These are phyloP conservation scores for Sialis lutaria DNA, from an alignment of 2,888 invertebrate genomes.

Conservation along the genomic window DNA sequence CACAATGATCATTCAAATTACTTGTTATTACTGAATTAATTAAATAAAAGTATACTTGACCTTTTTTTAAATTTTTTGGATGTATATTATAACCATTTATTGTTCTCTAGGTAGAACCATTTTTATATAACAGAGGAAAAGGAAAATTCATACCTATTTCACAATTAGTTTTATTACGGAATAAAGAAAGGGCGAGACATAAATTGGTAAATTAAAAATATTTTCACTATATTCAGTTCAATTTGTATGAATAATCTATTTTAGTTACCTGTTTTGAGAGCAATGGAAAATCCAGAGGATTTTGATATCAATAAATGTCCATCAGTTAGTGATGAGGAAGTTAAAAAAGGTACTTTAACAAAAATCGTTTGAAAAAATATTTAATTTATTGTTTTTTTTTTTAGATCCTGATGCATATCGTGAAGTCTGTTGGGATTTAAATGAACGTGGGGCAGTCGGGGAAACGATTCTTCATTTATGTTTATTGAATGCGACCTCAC, in stretches of 20 bases:
- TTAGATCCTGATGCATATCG: conserved; percentile 53
- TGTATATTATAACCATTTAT: not conserved
- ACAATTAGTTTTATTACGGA: conserved; percentile 70
- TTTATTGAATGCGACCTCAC: conserved; percentile 73
- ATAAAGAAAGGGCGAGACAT: conserved; percentile 66
- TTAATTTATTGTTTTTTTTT: conserved; percentile 9
- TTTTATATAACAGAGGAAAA: conserved; percentile 83
- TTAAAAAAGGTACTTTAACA: conserved; percentile 21
- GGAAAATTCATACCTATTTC: conserved; percentile 83
- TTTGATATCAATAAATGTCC: conserved; percentile 67
- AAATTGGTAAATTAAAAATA: conserved; percentile 42
- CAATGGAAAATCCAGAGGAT: conserved; percentile 72
- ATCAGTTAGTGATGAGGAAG: conserved; percentile 32
- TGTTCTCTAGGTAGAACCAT: conserved; percentile 53
- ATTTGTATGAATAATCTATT: conserved; percentile 19
- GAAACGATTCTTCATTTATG: conserved; percentile 91
- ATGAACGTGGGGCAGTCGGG: conserved; percentile 88
- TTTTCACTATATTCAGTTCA: not conserved
- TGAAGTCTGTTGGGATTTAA: conserved; percentile 80
- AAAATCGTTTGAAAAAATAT: not conserved
- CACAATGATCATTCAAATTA: not conserved
- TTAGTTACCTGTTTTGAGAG: conserved; percentile 54
- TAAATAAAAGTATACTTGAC: not conserved
- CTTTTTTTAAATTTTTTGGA: not conserved
- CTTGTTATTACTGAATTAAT: not conserved